Evolutionary conservation across 2,888 invertebrate genomes (phyloP), one percentile per base, ranked within the genome.

Genomic region (Oxytorus armatus): DNA sequence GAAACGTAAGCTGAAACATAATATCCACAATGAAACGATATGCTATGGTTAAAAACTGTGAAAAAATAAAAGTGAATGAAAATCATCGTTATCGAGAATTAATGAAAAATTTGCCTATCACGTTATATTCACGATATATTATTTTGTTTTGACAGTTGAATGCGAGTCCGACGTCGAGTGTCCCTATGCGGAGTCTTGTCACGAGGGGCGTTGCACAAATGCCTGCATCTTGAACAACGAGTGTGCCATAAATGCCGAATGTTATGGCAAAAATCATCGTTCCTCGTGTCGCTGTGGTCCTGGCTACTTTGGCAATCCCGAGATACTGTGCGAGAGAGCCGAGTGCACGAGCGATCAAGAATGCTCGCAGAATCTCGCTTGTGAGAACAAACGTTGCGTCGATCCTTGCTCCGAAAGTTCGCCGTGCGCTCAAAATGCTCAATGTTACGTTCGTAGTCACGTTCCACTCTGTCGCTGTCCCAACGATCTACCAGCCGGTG

Each of bases 121-220:
- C 7, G 25, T 47, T 44, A 16, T 63, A 3, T 3, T 29, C 29
- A 1, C 5, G 29, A 21, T 3, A 29, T 39, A 47, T 33, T 18
- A 16, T 42, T 83, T 72, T 84, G 83, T 84, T 73, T 82, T 78
- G 93, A 66, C 91, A 96, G 96, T 96, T 88, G 96, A 96, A 66
- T 98, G 98, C 90, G 94, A 96, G 89, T 95, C 95, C 21, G 97
- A 98, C 90, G 94, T 94, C 49, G 97, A 97, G 90, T 98, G 98
- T 89, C 92, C 94, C n/a, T 94, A 95, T 83, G 95, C 95, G 77
- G 95, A 96, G 86, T 96, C 96, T 81, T 98, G 98, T 89, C 95
- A 96, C 90, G 96, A 97, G 88, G 95, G 95, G 0, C 96, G 96
- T 87, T 97, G 97, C 88, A 93, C 97, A 8, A 96, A 95, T 89